Conservation (phyloP, 2,888 invertebrate genomes). For the Hydroisotoma schaefferi region DNA sequence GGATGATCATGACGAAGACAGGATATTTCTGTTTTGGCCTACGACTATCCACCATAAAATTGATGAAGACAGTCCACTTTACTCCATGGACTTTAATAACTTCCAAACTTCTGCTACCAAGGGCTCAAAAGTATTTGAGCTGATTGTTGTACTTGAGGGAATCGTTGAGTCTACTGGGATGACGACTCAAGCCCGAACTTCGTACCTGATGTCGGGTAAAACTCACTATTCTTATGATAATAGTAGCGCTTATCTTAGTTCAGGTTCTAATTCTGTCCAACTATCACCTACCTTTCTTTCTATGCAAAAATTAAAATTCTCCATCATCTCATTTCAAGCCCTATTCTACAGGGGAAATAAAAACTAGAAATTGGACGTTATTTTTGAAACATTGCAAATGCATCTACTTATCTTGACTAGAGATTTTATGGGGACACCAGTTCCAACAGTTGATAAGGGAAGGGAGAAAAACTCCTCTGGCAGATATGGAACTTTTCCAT, state of each 20-base stretch:
- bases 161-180: slow-evolving; percentile 79
- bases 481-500: slow-evolving; percentile 10
- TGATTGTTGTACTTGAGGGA: slow-evolving; percentile 84
- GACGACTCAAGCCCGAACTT: slow-evolving; percentile 74
- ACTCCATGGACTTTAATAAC: slow-evolving; percentile 50
- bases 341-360: too few relatives aligned
- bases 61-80: slow-evolving; percentile 78
- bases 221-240: too few relatives aligned
- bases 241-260: too few relatives aligned
- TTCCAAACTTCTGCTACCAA: background rate
- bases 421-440: slow-evolving; percentile 10
- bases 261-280: too few relatives aligned
- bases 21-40: slow-evolving; percentile 7
- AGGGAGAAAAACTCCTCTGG: background rate
- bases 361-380: too few relatives aligned
- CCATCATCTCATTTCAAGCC: too few relatives aligned
- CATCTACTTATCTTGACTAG: background rate
- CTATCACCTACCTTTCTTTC: background rate
- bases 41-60: slow-evolving; percentile 69
- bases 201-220: slow-evolving; percentile 75
- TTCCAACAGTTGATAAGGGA: background rate
- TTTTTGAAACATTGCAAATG: too few relatives aligned
- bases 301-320: too few relatives aligned
- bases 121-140: slow-evolving; percentile 74
- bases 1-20: slow-evolving; percentile 10